Base-by-base conservation (phyloP, 1,140 invertebrate species). In the Cherax destructor region DNA sequence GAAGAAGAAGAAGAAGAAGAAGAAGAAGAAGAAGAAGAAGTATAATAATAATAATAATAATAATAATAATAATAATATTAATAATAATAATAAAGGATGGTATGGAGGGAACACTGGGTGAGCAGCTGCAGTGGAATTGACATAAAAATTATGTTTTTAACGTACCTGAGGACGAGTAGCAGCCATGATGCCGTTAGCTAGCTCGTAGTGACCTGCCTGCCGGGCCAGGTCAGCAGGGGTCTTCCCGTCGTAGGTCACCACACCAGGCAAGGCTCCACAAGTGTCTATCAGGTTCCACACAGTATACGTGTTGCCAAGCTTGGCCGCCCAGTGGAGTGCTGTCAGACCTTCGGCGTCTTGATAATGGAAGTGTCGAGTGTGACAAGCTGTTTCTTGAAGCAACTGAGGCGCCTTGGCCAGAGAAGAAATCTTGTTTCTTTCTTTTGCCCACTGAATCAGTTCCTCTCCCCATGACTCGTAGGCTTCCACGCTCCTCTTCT, bases 151-250 rank as follows among this genome's bases (percentile, higher is more conserved):
- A 13, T 56, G 13, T 56, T 18, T 2, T 65, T 13, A 65, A 65
- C 61, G 5, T 18, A 65, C 61, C 61, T 65, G 61, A 65, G 61
- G 61, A 65, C 5, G 61, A 18, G 13, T 1, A 3, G 13, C 61
- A 65, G 5, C 18, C 61, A 5, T 65, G 61, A 65, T 65, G 16
- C 0, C 18, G 21, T 65, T 65, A 11, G 86, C 86, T 49, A 87
- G 76, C 11, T 79, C 1, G 13, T 24, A 47, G n/a, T 77, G 76
- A 3, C 76, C 86, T 6, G 24, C 52, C 59, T 18, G 49, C 30
- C 56, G 59, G 10, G 86, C 86, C 7, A 87, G 56, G 52, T 87
- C 74, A 49, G 86, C 86, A 18, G 86, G 76, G 52, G 86, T 79
- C 13, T 65, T 11, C 4, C 59, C 49, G 1, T 56, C 65, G 16